phyloP scores from a whole-genome alignment of 2,797 vertebrate species.

The Chromis chromis region DNA sequence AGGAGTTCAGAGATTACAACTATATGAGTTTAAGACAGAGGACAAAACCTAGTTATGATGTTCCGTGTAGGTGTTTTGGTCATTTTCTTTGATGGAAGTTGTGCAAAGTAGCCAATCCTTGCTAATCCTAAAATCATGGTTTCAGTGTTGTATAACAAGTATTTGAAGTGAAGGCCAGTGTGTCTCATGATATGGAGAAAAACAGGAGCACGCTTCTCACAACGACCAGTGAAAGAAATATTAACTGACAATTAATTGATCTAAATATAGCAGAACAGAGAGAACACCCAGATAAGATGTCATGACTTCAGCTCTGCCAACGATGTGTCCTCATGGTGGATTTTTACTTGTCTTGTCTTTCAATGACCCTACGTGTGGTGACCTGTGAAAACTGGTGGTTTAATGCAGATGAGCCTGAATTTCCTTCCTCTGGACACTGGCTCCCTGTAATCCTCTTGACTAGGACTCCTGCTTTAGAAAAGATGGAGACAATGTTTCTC shows the following conservation, averaged over 20 bases:
- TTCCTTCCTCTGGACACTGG: conserved; percentile 50
- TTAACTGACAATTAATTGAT: background rate
- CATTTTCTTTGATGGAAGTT: no score
- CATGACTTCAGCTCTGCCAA: background rate
- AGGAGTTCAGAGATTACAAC: background rate
- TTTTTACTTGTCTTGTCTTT: conserved; percentile 21
- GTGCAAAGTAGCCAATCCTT: no score
- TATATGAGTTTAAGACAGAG: no score
- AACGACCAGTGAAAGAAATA: background rate
- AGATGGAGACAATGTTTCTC: conserved; percentile 52
- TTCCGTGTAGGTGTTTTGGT: no score
- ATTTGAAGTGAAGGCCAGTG: no score
- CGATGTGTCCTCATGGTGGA: background rate
- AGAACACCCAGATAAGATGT: background rate
- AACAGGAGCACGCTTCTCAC: background rate
- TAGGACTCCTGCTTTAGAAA: conserved; percentile 46
- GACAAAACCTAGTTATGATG: no score
- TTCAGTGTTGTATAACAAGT: no score
- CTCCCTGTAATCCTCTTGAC: conserved; percentile 49
- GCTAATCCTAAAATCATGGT: no score
- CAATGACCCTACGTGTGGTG: conserved; percentile 8
- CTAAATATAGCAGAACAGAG: background rate
- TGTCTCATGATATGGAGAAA: background rate
- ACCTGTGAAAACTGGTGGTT: background rate
- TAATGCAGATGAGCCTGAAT: conserved; percentile 31